Base-by-base conservation (phyloP, 2,888 invertebrate species). In the Sarcophaga caerulescens region DNA sequence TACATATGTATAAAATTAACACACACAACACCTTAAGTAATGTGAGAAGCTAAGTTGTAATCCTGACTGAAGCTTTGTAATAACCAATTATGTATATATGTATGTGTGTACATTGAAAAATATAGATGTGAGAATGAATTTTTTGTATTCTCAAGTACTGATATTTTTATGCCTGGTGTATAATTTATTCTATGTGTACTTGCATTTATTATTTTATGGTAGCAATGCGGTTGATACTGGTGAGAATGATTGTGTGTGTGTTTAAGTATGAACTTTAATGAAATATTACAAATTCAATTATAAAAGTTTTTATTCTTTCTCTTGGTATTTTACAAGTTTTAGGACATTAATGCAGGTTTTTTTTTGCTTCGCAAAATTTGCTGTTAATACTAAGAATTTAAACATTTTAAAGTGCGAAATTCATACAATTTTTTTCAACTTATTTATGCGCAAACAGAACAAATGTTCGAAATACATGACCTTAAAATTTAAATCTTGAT, bases 271-370 rank as follows among this genome's bases (percentile, higher is more conserved):
- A 81, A 74, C 59, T 77, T 73, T 84, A 73, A 73, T 63, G 57
- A 60, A 77, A 75, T 74, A 75, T 85, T 66, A 60, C 47, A 81
- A 78, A 81, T 47, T 74, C 65, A 77, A 70, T 85, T 85, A 85
- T 21, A 70, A 81, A 81, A 68, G n/a, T 74, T 52, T 63, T 35
- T 62, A 62, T n/a, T 11, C 6, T 65, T 62, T 47, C 14, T 52
- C 35, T 2, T 8, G 8, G 60, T 70, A 2, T 23, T 76, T 44
- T 4, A 44, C 70, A 69, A 70, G 66, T 75, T 78, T 70, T n/a
- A 70, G 47, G 47, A 74, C 44, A 60, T 65, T 85, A 17, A 65
- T 44, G 71, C 11, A 45, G n/a, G 47, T 62, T 81, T 52, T 5
- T 5, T 35, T 35, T 35, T 21, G n/a, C 25, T 47, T 76, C 12